phyloP scores from a whole-genome alignment of 2,797 vertebrate genomes.

The Pseudochromis fuscus region DNA sequence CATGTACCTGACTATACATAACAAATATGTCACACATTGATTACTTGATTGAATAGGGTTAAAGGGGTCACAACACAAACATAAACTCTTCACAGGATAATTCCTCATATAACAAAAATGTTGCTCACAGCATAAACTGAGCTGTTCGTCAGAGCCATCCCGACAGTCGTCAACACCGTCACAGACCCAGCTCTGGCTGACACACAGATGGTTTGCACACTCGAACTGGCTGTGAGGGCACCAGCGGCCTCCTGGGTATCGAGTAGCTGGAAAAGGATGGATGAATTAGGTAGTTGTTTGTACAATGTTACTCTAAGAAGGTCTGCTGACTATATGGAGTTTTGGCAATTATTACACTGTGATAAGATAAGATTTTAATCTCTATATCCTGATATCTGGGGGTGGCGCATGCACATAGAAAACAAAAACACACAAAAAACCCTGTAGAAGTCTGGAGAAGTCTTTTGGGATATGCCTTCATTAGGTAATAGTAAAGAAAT shows the following conservation, averaged over 20 bases:
- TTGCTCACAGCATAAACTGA: constrained; percentile 77
- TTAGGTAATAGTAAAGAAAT: too few relatives aligned
- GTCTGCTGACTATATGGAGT: too few relatives aligned
- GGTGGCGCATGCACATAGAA: too few relatives aligned
- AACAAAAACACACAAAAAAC: too few relatives aligned
- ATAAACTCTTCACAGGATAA: not conserved
- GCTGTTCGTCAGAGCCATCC: constrained; percentile 78
- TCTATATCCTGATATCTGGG: too few relatives aligned
- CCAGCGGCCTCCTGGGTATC: constrained; percentile 83
- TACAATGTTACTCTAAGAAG: not conserved
- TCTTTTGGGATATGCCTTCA: too few relatives aligned
- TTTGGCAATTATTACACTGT: not conserved
- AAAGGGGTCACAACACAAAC: not conserved
- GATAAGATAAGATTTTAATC: too few relatives aligned
- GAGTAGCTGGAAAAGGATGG: constrained; percentile 69
- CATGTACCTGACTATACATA: not conserved
- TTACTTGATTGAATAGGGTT: not conserved
- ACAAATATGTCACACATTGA: not conserved
- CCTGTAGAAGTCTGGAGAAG: too few relatives aligned
- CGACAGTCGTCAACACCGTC: constrained; percentile 81
- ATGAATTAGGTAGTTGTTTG: not conserved
- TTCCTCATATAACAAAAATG: not conserved
- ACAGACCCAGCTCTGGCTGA: constrained; percentile 78
- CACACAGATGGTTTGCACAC: constrained; percentile 79
- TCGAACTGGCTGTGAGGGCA: constrained; percentile 75